Percentiles rank a stretch among this genome's conserved stretches.
phyloP scores from a whole-genome alignment of 2,797 vertebrate genomes.

The Fringilla coelebs region DNA sequence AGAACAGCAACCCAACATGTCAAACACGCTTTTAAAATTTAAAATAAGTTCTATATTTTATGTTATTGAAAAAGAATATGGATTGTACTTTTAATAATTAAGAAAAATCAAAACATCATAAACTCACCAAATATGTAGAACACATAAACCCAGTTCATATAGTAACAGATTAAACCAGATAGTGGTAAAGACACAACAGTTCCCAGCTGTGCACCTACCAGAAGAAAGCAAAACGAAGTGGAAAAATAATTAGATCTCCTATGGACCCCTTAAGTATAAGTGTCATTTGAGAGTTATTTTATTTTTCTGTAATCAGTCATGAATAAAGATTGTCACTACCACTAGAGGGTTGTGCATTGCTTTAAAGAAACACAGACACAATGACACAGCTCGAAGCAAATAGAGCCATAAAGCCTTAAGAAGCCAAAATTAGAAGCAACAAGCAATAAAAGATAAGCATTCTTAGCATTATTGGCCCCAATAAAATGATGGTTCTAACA shows the following conservation, averaged over 20 bases:
- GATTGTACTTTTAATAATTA: not conserved
- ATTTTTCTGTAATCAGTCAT: not conserved
- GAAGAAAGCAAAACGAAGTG: slow-evolving; percentile 13
- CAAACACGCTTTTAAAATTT: not conserved
- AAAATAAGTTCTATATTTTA: not conserved
- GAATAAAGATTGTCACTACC: not conserved
- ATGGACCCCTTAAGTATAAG: not conserved
- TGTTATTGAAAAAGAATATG: not conserved
- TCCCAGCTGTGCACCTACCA: slow-evolving; percentile 89
- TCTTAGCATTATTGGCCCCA: not conserved
- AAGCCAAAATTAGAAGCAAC: not conserved
- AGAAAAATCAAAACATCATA: not conserved
- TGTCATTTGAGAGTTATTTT: not conserved
- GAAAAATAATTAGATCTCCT: not conserved
- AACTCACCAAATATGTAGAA: slow-evolving; percentile 96
- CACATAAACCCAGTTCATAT: slow-evolving; percentile 92
- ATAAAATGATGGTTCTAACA: not conserved
- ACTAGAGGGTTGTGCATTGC: not conserved
- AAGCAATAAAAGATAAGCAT: not conserved
- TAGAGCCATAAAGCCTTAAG: not conserved
- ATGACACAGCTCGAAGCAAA: not conserved
- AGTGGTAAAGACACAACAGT: slow-evolving; percentile 92
- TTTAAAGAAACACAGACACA: not conserved
- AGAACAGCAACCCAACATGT: not conserved
- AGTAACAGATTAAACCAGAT: slow-evolving; percentile 93